These are phyloP conservation scores for Drosophila subobscura DNA, from an alignment of 1,140 invertebrate genomes.

Conservation along the genomic window DNA sequence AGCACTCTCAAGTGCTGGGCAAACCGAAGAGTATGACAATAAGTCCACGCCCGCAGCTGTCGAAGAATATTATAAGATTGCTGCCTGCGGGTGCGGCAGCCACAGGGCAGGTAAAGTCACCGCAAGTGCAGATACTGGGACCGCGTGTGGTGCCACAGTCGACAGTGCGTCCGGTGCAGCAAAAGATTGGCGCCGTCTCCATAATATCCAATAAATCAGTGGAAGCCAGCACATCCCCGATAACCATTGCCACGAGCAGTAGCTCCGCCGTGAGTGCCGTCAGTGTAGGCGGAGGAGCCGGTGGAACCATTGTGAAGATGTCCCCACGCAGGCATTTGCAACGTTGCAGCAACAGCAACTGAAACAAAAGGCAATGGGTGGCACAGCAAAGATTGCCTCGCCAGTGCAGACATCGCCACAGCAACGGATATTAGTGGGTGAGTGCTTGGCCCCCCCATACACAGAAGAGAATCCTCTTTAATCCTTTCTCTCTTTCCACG, in stretches of 20 bases:
- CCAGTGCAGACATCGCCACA: constrained; percentile 43
- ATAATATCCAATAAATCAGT: constrained; percentile 55
- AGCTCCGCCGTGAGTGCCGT: constrained; percentile 3
- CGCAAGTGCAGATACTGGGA: constrained; percentile 68
- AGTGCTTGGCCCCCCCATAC: constrained; percentile 10
- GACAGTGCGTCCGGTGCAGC: constrained; percentile 62
- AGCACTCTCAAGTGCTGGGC: constrained; percentile 10
- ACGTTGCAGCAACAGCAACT: constrained; percentile 69
- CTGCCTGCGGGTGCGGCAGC: constrained; percentile 43
- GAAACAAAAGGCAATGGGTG: constrained; percentile 52
- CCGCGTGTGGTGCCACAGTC: constrained; percentile 66
- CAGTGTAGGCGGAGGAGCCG: constrained; percentile 1
- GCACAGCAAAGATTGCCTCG: background rate
- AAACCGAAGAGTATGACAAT: constrained; percentile 28
- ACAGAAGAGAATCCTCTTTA: background rate
- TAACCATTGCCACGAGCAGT: constrained; percentile 17
- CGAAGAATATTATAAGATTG: constrained; percentile 69
- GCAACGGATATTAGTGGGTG: constrained; percentile 73
- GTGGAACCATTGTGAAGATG: constrained; percentile 74
- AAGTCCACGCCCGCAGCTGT: constrained; percentile 61
- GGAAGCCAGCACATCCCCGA: constrained; percentile 12
- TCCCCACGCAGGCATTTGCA: constrained; percentile 76
- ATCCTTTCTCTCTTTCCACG: background rate
- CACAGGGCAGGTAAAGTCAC: background rate
- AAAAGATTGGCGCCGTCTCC: constrained; percentile 66